Evolutionary conservation across 1,140 invertebrate genomes (phyloP).

Genomic region (Drosophila melanogaster): DNA sequence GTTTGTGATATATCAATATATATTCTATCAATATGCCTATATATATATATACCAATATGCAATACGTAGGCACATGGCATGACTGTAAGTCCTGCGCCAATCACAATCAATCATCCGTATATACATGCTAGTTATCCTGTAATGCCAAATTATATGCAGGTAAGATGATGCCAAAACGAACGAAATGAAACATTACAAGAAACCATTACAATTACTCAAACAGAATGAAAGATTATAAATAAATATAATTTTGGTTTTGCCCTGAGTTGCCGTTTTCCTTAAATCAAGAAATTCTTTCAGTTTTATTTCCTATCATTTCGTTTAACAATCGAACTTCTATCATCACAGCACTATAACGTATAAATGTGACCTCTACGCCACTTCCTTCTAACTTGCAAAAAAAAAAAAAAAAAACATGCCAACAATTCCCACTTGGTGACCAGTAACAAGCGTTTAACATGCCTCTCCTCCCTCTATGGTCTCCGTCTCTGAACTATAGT

Average conservation of each 20-base stretch:
- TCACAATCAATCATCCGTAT: constrained; percentile 85
- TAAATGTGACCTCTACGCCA: constrained; percentile 31
- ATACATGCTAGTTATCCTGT: constrained; percentile 85
- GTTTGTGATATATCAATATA: constrained; percentile 57
- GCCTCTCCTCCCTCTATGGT: constrained; percentile 20
- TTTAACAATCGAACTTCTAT: constrained; percentile 36
- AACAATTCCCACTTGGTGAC: constrained; percentile 15
- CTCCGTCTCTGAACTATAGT: constrained; percentile 39
- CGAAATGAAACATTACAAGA: constrained; percentile 30
- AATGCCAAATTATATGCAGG: constrained; percentile 85
- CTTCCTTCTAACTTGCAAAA: constrained; percentile 13
- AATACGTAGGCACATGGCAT: constrained; percentile 84
- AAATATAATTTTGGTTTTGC: constrained; percentile 50
- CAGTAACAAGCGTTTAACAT: constrained; percentile 6
- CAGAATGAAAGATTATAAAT: constrained; percentile 36
- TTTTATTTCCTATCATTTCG: constrained; percentile 13
- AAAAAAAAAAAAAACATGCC: constrained; percentile 15
- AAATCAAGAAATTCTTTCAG: constrained; percentile 26
- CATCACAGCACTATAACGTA: constrained; percentile 43
- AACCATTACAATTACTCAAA: constrained; percentile 19
- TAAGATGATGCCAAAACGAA: constrained; percentile 71
- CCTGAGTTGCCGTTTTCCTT: constrained; percentile 38
- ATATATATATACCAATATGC: constrained; percentile 57
- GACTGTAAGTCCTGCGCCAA: constrained; percentile 85
- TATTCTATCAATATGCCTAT: constrained; percentile 53